Evolutionary conservation across 2,113 vertebrate genomes (phyloP).

Genomic region (Cephalopterus ornatus): DNA sequence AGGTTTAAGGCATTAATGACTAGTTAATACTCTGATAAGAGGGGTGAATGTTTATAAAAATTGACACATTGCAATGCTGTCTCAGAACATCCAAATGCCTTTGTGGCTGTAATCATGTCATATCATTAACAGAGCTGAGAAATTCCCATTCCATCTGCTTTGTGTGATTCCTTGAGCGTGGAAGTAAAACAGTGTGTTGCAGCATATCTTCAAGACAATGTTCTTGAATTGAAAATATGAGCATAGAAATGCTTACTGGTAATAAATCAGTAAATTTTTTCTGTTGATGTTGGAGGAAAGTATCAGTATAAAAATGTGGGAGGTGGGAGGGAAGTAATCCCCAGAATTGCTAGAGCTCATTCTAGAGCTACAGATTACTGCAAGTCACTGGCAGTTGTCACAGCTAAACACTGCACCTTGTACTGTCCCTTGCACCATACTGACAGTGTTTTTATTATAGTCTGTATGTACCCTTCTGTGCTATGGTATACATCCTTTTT

Average conservation of each 20-base stretch:
- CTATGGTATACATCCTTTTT: background rate
- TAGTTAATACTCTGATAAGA: conserved; percentile 22
- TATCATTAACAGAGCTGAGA: background rate
- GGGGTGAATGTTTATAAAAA: conserved; percentile 5
- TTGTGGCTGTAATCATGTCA: conserved; percentile 25
- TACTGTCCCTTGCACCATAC: background rate
- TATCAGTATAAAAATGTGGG: background rate
- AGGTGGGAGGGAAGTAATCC: background rate
- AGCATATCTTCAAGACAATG: background rate
- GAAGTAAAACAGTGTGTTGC: conserved; percentile 12
- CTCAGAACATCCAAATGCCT: background rate
- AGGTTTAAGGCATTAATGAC: conserved; percentile 52
- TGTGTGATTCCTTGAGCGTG: background rate
- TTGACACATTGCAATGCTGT: background rate
- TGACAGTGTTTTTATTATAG: background rate
- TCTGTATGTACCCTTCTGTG: background rate
- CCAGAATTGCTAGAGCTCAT: background rate
- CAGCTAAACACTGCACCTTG: background rate
- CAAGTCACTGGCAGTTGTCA: background rate
- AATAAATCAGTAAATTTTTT: background rate
- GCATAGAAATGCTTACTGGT: conserved; percentile 2
- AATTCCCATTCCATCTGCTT: conserved; percentile 38
- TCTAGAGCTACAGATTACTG: background rate
- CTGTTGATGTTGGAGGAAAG: background rate
- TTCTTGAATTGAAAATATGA: conserved; percentile 33